These are phyloP conservation scores for Callopanchax toddi DNA, from an alignment of 2,113 vertebrate species.

Conservation along the genomic window DNA sequence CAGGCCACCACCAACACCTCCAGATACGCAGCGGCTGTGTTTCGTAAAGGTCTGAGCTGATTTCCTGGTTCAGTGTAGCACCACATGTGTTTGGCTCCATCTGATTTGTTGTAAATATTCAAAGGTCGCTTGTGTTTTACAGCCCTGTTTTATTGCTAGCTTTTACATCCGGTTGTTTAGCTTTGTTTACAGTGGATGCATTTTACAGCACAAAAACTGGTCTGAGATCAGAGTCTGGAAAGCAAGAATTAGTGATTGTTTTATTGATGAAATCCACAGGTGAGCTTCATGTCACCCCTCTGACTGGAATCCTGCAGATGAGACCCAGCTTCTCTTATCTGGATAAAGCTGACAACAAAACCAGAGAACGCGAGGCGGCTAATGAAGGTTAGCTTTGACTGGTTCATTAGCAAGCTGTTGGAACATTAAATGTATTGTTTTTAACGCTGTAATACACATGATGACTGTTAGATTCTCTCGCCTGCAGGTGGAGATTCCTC, in stretches of 20 bases:
- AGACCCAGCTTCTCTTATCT: conserved; percentile 95
- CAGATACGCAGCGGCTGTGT: conserved; percentile 93
- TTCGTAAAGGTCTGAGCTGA: conserved; percentile 87
- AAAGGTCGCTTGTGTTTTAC: conserved; percentile 21
- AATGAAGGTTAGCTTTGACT: conserved; percentile 84
- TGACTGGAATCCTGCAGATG: conserved; percentile 96
- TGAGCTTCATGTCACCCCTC: conserved; percentile 94
- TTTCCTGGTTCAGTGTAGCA: neutral
- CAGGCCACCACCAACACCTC: conserved; percentile 93
- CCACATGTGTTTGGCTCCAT: neutral
- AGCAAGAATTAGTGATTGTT: neutral
- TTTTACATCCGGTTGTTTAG: too few relatives aligned
- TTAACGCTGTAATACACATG: too few relatives aligned
- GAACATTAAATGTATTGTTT: too few relatives aligned
- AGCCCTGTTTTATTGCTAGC: too few relatives aligned
- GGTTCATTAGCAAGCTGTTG: too few relatives aligned
- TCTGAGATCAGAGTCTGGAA: neutral
- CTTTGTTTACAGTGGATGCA: too few relatives aligned
- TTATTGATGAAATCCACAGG: conserved; percentile 73
- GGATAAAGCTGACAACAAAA: conserved; percentile 95
- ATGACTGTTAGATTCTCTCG: conserved; percentile 18
- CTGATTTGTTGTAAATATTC: conserved; percentile 15
- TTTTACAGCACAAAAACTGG: neutral
- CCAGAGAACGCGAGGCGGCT: conserved; percentile 92
- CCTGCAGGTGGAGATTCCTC: conserved; percentile 93